Evolutionary conservation across 2,888 invertebrate species (phyloP).

Genomic region (Phalera bucephala): DNA sequence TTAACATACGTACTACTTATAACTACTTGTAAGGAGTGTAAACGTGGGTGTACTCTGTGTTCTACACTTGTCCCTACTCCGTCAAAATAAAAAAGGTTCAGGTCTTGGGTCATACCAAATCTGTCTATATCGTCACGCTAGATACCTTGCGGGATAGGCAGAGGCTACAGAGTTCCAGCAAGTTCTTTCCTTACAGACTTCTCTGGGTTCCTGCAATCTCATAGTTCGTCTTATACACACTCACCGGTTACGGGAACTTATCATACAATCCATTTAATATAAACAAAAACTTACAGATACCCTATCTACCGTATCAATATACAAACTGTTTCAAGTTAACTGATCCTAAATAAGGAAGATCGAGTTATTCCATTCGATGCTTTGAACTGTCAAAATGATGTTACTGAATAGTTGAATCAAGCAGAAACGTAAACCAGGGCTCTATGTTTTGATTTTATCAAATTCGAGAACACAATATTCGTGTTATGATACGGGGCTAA

Average conservation of each 20-base stretch:
- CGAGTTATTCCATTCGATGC: conserved; percentile 7
- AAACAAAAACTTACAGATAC: not conserved
- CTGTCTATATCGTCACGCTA: too few species aligned
- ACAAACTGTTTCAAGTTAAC: too few species aligned
- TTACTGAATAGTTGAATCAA: conserved; percentile 10
- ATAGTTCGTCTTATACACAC: too few species aligned
- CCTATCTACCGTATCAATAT: conserved; percentile 2
- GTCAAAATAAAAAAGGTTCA: conserved; percentile 1
- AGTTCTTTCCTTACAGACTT: too few species aligned
- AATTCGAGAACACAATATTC: too few species aligned
- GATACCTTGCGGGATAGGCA: too few species aligned
- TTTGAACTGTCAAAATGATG: conserved; percentile 4
- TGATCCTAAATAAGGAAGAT: conserved; percentile 5
- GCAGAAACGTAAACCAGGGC: conserved; percentile 3
- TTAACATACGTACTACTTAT: too few species aligned
- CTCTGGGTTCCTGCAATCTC: too few species aligned
- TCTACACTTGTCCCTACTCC: not conserved
- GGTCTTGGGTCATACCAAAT: not conserved
- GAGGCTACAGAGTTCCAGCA: too few species aligned
- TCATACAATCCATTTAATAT: not conserved
- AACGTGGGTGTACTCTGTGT: too few species aligned
- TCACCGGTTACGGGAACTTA: not conserved
- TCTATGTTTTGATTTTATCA: conserved; percentile 1
- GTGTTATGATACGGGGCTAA: too few species aligned
- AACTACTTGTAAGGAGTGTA: too few species aligned